Evolutionary conservation across 2,888 invertebrate genomes (phyloP).

Genomic region (Ashinkailepas kermadecensis): DNA sequence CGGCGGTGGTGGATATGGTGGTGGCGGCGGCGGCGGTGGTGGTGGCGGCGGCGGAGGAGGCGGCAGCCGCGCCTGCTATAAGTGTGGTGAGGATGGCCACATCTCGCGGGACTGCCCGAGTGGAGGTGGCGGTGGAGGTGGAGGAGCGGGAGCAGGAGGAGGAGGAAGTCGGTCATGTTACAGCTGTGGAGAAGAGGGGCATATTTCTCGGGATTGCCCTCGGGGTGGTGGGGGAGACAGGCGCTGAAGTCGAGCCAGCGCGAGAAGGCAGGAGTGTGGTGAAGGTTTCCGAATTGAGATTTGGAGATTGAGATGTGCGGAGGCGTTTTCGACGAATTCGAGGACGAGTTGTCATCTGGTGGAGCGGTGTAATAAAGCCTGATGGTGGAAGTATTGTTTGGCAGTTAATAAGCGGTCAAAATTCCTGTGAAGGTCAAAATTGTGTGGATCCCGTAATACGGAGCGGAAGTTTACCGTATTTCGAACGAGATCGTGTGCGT

Average conservation of each 20-base stretch:
- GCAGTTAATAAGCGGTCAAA: too few relatives aligned
- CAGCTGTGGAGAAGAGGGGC: not conserved
- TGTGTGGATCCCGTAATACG: too few relatives aligned
- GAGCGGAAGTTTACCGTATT: too few relatives aligned
- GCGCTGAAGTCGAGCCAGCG: not conserved
- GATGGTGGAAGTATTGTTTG: too few relatives aligned
- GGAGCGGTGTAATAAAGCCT: too few relatives aligned
- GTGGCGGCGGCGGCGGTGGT: not conserved
- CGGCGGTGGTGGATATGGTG: not conserved
- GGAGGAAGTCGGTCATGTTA: not conserved
- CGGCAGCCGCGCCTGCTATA: not conserved
- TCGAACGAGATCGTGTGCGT: too few relatives aligned
- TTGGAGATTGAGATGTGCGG: too few relatives aligned
- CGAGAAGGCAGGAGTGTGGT: too few relatives aligned
- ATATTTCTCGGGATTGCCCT: not conserved
- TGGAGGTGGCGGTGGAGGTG: not conserved
- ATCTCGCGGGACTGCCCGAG: constrained; percentile 2
- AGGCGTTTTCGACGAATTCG: too few relatives aligned
- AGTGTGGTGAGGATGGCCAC: not conserved
- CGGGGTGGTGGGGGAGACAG: not conserved
- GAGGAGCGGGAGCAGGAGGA: not conserved
- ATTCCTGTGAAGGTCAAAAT: too few relatives aligned
- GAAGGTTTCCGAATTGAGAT: too few relatives aligned
- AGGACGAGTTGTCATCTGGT: too few relatives aligned
- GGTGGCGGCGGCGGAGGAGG: not conserved